A percentile compares a stretch with the other conserved stretches of the same genome.
Conservation (phyloP, 2,797 vertebrate genomes). For the Sciaenops ocellatus region DNA sequence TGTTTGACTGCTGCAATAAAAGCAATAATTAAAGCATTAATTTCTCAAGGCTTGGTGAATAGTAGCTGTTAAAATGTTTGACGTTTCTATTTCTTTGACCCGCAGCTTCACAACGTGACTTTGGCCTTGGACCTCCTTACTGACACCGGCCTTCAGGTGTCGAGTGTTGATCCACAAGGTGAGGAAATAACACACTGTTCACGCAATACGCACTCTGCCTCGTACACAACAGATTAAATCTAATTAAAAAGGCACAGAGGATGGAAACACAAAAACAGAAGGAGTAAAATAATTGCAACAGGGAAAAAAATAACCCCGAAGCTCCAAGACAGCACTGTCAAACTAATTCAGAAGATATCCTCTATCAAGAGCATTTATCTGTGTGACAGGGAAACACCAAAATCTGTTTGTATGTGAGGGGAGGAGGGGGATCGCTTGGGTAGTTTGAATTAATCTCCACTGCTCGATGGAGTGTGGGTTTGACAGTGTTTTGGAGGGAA, state of each 20-base stretch:
- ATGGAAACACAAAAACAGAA: slow-evolving; percentile 8
- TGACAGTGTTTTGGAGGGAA: slow-evolving; percentile 51
- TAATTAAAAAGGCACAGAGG: slow-evolving; percentile 35
- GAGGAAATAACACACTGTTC: slow-evolving; percentile 53
- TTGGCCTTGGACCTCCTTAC: slow-evolving; percentile 90
- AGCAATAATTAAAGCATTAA: neutral
- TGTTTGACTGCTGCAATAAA: too few relatives aligned
- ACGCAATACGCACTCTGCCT: slow-evolving; percentile 1
- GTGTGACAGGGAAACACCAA: slow-evolving; percentile 37
- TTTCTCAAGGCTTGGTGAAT: neutral
- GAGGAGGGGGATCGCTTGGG: slow-evolving; percentile 15
- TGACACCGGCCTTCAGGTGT: slow-evolving; percentile 82
- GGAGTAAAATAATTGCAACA: slow-evolving; percentile 34
- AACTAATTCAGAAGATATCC: slow-evolving; percentile 50
- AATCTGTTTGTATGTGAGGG: slow-evolving; percentile 49
- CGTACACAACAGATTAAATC: slow-evolving; percentile 10
- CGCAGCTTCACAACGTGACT: slow-evolving; percentile 92
- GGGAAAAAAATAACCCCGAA: slow-evolving; percentile 13
- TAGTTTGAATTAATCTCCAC: slow-evolving; percentile 54
- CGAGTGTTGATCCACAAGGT: slow-evolving; percentile 89
- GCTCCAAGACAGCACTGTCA: slow-evolving; percentile 35
- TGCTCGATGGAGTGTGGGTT: slow-evolving; percentile 32
- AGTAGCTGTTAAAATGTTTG: neutral
- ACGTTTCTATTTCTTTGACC: slow-evolving; percentile 19
- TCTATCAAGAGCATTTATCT: slow-evolving; percentile 57